Evolutionary conservation across 53 echinoderm and acorn worm genomes (phyloP).

Genomic region (Stichopus horrens): DNA sequence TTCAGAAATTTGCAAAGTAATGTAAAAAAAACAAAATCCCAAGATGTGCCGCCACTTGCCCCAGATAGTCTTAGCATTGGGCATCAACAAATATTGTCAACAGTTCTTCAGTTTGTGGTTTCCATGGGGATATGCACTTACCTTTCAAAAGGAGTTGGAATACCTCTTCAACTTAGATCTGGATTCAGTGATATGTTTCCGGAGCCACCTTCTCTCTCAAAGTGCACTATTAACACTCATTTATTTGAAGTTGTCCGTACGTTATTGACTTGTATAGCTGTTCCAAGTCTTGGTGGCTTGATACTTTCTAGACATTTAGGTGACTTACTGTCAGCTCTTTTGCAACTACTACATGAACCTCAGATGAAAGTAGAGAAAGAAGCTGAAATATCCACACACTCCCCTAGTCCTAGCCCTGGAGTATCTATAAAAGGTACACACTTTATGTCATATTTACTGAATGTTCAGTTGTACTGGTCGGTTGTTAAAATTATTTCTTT

Average conservation of each 20-base stretch:
- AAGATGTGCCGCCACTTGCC: slow-evolving; percentile 67
- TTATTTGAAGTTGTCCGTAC: slow-evolving; percentile 59
- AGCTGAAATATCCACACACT: background rate
- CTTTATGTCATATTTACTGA: no score
- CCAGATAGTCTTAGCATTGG: slow-evolving; percentile 84
- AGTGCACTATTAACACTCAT: slow-evolving; percentile 35
- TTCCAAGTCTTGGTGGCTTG: slow-evolving; percentile 73
- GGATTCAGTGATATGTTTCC: slow-evolving; percentile 63
- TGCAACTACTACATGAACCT: slow-evolving; percentile 64
- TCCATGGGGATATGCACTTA: slow-evolving; percentile 78
- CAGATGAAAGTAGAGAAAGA: background rate
- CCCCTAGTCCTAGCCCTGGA: background rate
- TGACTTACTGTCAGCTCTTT: slow-evolving; percentile 73
- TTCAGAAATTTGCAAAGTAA: slow-evolving; percentile 3
- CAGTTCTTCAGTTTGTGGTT: slow-evolving; percentile 75
- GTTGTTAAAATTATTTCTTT: no score
- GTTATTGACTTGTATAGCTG: slow-evolving; percentile 60
- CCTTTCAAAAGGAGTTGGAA: slow-evolving; percentile 79
- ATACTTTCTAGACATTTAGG: slow-evolving; percentile 82
- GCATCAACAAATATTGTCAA: slow-evolving; percentile 67
- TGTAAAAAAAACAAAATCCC: background rate
- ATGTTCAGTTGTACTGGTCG: no score
- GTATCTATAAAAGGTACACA: no score
- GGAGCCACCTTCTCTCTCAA: background rate
- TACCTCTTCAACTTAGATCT: slow-evolving; percentile 75